Evolutionary conservation across 2,888 invertebrate genomes (phyloP), one percentile per base, ranked within the genome.

Genomic region (Napeogenes sylphis): DNA sequence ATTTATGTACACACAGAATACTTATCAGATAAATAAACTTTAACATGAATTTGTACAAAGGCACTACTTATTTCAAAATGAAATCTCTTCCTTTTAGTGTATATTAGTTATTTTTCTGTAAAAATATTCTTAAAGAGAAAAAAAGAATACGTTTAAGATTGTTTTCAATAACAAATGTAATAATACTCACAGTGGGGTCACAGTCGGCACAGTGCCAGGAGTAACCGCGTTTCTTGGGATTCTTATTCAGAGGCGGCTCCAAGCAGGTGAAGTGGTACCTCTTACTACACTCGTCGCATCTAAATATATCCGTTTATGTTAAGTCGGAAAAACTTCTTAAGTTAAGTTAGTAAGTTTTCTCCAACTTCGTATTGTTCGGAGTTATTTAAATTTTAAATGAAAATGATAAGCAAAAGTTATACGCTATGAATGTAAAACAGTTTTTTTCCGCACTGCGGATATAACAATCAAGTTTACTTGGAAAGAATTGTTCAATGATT

Each of bases 201-300:
- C 98, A 98, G 83, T 97, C 97, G 58, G 97, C 97, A 86, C 98
- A 98, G 84, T 97, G 97, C 98, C 98, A 98, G 13, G 96, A 96
- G 82, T 98, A 98, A 45, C 98, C 98, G 61, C 97, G 93, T 75
- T 95, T 94, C 91, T 98, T 98, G 1, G 98, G 98, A 65, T 97
- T 95, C 84, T 97, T 97, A 85, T 97, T 98, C 13, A 97, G 92
- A 13, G 98, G 98, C 58, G 98, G 98, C 84, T 97, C 96, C 75
- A 98, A 91, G 84, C 98, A 98, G 66, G 94, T 94, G 83, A 98
- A 98, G 88, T 98, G 98, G 88, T 97, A 98, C 74, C 95, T 94
- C 79, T 96, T 95, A 78, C 92, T 92, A 84, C 98, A 98, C 81
- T 96, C 97, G 86, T 98, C 98, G 84, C 98, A 98, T 81, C 97